Percentiles rank a stretch among this genome's conserved stretches.
phyloP scores from a whole-genome alignment of 1,140 invertebrate genomes.

The Odontomachus brunneus region DNA sequence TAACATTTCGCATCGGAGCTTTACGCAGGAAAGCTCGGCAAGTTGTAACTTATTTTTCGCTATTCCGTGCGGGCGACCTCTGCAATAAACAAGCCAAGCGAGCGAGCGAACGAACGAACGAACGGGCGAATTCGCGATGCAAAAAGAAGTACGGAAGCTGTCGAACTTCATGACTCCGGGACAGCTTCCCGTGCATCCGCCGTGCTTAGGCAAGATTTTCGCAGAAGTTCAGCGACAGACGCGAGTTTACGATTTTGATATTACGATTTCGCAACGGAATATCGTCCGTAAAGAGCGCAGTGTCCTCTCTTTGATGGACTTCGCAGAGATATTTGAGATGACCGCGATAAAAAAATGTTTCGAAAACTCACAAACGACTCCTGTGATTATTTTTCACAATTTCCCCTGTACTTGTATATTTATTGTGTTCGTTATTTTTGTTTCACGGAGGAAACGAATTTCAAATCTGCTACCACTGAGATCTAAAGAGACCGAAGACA shows the following conservation, averaged over 20 bases:
- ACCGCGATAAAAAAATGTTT: neutral
- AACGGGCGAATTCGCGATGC: conserved; percentile 1
- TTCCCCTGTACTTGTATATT: too few relatives aligned
- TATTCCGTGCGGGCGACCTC: conserved; percentile 18
- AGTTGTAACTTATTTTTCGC: conserved; percentile 41
- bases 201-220: conserved; percentile 22
- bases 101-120: too few relatives aligned
- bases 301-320: neutral
- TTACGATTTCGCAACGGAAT: conserved; percentile 14
- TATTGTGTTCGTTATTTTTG: too few relatives aligned
- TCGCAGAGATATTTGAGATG: neutral
- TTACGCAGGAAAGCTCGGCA: conserved; percentile 7
- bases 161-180: conserved; percentile 20
- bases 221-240: neutral
- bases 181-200: too few relatives aligned
- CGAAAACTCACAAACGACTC: neutral
- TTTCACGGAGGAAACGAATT: too few relatives aligned
- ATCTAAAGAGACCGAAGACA: too few relatives aligned
- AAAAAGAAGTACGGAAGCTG: conserved; percentile 36
- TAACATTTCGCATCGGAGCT: conserved; percentile 37
- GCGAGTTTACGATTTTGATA: too few relatives aligned
- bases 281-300: neutral
- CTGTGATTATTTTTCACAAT: neutral
- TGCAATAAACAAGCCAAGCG: neutral
- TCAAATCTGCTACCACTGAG: too few relatives aligned